phyloP scores from a whole-genome alignment of 2,797 vertebrate genomes.

The Helarctos malayanus region DNA sequence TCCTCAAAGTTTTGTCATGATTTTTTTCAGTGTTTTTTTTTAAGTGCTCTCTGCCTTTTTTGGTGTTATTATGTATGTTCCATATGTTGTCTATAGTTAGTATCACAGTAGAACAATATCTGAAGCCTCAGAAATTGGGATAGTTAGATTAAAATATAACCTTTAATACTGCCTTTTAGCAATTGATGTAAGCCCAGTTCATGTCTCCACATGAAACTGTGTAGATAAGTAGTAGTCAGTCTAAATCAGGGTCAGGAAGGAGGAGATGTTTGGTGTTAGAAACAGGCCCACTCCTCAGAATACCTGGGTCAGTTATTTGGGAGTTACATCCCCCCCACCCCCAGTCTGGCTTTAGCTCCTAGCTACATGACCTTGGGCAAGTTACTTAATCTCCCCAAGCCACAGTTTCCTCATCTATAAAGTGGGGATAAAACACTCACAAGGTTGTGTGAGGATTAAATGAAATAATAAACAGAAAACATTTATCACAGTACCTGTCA shows the following conservation, averaged over 20 bases:
- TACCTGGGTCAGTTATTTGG: neutral
- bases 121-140: constrained; percentile 54
- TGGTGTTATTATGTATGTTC: constrained; percentile 59
- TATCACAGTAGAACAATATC: constrained; percentile 17
- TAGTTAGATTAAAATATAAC: constrained; percentile 1
- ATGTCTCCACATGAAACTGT: neutral
- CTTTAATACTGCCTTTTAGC: neutral
- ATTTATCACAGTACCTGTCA: constrained; percentile 32
- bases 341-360: constrained; percentile 26
- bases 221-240: neutral
- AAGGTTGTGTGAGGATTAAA: neutral
- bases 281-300: neutral
- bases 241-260: neutral
- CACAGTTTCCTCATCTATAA: constrained; percentile 47
- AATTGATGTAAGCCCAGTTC: neutral
- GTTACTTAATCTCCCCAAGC: constrained; percentile 76
- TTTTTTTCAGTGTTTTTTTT: constrained; percentile 62
- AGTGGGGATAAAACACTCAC: neutral
- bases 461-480: neutral
- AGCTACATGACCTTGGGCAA: constrained; percentile 80
- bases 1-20: constrained; percentile 54
- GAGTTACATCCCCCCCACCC: neutral
- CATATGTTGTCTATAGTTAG: constrained; percentile 53
- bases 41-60: constrained; percentile 57
- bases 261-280: neutral